These are phyloP conservation scores for Pluvianellus socialis DNA, from an alignment of 2,113 vertebrate genomes.

Conservation along the genomic window DNA sequence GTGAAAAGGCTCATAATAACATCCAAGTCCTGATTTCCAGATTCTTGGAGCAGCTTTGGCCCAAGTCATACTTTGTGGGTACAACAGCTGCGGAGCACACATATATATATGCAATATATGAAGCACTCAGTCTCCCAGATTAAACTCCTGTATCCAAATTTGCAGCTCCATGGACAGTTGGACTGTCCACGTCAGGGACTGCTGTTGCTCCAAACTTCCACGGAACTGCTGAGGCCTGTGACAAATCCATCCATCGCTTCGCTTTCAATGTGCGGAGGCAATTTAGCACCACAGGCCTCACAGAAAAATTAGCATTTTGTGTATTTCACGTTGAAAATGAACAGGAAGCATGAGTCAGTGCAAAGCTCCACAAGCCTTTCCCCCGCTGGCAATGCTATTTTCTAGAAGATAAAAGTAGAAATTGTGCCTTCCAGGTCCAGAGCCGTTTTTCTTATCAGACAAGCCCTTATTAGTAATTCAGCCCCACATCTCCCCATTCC, in stretches of 20 bases:
- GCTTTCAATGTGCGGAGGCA: background rate
- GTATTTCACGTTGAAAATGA: constrained; percentile 41
- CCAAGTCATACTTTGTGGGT: background rate
- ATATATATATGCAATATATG: accelerated
- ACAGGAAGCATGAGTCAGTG: constrained; percentile 67
- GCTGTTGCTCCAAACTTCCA: background rate
- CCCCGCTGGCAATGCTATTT: constrained; percentile 49
- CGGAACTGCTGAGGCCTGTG: background rate
- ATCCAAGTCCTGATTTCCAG: background rate
- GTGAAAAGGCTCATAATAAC: background rate
- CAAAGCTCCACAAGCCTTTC: constrained; percentile 29
- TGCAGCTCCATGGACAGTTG: background rate
- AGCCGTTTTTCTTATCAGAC: background rate
- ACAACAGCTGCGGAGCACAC: background rate
- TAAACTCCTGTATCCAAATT: background rate
- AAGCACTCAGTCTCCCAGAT: background rate
- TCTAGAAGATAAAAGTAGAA: constrained; percentile 37
- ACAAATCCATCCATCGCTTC: constrained; percentile 6
- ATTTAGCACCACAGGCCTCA: constrained; percentile 55
- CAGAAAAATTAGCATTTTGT: constrained; percentile 38
- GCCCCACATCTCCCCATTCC: background rate
- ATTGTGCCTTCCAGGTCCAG: constrained; percentile 33
- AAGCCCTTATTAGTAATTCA: background rate
- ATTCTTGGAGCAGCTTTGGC: background rate
- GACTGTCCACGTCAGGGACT: background rate